Percentiles rank a stretch among this genome's conserved stretches.
These are phyloP conservation scores for Agelas oroides DNA, from an alignment of 37 sponge, comb jelly and placozoan species.

Conservation along the genomic window DNA sequence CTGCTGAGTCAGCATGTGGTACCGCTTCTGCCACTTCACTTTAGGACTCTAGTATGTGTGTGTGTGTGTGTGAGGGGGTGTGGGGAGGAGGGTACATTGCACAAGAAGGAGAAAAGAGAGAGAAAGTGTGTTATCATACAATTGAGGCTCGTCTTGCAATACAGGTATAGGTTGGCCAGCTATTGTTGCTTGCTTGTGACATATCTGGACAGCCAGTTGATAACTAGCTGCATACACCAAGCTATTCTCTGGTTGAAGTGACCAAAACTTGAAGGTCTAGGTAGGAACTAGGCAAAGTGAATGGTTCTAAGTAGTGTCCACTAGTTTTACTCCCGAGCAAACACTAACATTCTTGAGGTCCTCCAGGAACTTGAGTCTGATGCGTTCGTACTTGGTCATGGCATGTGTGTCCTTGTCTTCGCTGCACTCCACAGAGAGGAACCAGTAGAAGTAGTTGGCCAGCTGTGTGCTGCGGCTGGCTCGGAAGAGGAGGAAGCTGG, in stretches of 20 bases:
- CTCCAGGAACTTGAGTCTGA: slow-evolving; percentile 56
- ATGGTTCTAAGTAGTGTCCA: too few species aligned
- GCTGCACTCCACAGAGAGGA: slow-evolving; percentile 93
- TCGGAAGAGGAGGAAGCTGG: slow-evolving; percentile 67
- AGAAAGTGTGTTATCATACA: background rate
- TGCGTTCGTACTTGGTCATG: slow-evolving; percentile 50
- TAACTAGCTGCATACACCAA: too few species aligned
- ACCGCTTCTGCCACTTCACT: slow-evolving; percentile 66
- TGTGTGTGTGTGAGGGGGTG: background rate
- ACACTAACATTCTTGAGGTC: slow-evolving; percentile 35
- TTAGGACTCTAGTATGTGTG: slow-evolving; percentile 46
- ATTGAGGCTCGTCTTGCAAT: too few species aligned
- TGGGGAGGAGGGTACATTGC: background rate
- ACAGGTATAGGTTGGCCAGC: too few species aligned
- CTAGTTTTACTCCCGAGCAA: too few species aligned
- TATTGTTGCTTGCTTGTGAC: too few species aligned
- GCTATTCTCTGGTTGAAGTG: too few species aligned
- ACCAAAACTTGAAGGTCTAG: too few species aligned
- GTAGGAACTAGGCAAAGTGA: too few species aligned
- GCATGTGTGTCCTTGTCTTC: slow-evolving; percentile 62
- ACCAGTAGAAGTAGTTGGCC: slow-evolving; percentile 89
- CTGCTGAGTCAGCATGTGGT: slow-evolving; percentile 79
- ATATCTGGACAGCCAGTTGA: too few species aligned
- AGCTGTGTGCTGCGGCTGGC: slow-evolving; percentile 82
- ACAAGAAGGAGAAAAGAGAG: background rate